Conservation (phyloP, 2,888 invertebrate genomes). For the Dryobotodes eremita region DNA sequence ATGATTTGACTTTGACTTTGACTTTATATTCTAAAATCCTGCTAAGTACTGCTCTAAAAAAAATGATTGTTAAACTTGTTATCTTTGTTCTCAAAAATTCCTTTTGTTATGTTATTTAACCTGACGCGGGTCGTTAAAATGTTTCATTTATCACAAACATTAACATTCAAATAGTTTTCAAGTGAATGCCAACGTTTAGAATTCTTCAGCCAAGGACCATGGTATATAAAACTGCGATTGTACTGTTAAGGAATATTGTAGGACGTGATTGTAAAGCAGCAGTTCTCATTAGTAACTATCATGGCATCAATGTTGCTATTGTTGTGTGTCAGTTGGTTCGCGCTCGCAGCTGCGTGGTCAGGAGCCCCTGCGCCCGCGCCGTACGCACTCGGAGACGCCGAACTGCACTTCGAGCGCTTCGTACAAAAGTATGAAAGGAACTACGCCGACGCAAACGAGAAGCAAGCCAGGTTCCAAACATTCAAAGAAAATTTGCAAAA, state of each 20-base stretch:
- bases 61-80: too few relatives aligned
- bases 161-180: slow-evolving; percentile 3
- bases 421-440: slow-evolving; percentile 23
- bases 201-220: not conserved
- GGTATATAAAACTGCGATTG: slow-evolving; percentile 11
- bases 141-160: not conserved
- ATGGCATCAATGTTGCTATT: slow-evolving; percentile 29
- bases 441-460: slow-evolving; percentile 47
- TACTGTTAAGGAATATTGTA: not conserved
- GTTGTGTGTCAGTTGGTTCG: slow-evolving; percentile 20
- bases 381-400: slow-evolving; percentile 40
- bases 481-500: slow-evolving; percentile 47
- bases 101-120: not conserved
- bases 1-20: too few relatives aligned
- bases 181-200: not conserved
- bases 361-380: not conserved
- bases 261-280: not conserved
- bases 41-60: too few relatives aligned
- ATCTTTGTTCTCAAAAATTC: too few relatives aligned
- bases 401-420: slow-evolving; percentile 46
- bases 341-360: slow-evolving; percentile 1
- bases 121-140: not conserved
- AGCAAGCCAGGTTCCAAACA: slow-evolving; percentile 42
- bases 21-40: too few relatives aligned
- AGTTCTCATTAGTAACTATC: not conserved